Conservation (phyloP, 2,888 invertebrate genomes). For the Chrysopilus asiliformis region DNA sequence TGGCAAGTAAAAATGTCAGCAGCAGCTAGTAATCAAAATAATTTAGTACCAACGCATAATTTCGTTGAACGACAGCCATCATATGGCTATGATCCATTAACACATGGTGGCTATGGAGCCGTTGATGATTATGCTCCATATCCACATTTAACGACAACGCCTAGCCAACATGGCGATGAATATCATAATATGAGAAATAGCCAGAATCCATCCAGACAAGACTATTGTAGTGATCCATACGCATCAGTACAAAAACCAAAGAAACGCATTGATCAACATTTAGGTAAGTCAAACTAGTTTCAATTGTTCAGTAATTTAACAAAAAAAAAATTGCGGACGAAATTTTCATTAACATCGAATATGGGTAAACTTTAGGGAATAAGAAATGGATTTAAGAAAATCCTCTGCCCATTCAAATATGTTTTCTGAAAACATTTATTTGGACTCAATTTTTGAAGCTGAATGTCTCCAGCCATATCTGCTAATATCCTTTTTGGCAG, state of each 20-base stretch:
- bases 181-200: constrained; percentile 57
- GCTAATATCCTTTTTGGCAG: no score
- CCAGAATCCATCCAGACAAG: constrained; percentile 74
- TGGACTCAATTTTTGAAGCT: no score
- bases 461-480: no score
- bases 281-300: constrained; percentile 50
- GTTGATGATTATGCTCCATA: constrained; percentile 77
- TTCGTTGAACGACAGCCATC: constrained; percentile 53
- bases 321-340: no score
- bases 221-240: constrained; percentile 79
- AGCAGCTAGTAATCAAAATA: constrained; percentile 52
- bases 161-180: constrained; percentile 51
- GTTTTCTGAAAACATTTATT: no score
- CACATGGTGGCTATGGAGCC: constrained; percentile 70
- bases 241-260: constrained; percentile 82
- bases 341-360: no score
- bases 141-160: constrained; percentile 58
- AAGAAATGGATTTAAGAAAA: no score
- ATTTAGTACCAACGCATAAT: constrained; percentile 43
- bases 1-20: constrained; percentile 90
- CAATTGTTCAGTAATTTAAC: constrained; percentile 1
- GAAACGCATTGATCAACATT: constrained; percentile 74
- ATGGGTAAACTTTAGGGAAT: no score
- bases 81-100: constrained; percentile 63
- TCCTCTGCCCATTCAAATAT: no score